Evolutionary conservation across 1,140 invertebrate genomes (phyloP), one percentile per base, ranked within the genome.

Genomic region (Agraylea sexmaculata): DNA sequence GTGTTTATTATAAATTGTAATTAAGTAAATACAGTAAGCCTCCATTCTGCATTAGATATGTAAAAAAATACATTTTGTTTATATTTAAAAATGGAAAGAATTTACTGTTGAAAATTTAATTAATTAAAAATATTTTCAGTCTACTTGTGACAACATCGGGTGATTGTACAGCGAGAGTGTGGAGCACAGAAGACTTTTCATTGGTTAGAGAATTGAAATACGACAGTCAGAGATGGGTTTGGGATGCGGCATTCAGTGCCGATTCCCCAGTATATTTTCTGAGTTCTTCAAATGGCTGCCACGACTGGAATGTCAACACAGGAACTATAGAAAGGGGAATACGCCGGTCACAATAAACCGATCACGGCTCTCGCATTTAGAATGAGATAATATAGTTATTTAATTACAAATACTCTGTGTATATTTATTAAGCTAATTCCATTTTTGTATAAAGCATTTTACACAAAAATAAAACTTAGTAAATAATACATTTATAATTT

Each of bases 181-280:
- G 91, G 90, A 77, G 78, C 54, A 87, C 83, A 7, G 82, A 88
- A 48, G 86, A 95, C 60, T 90, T 85, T 64, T 66, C 73, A 12
- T 73, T 89, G 50, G 60, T 78, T 44, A 74, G 78, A 33, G 83
- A 89, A 55, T 68, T 96, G 28, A 79, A 79, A 47, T 73, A 80
- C 42, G 80, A 83, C 28, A 77, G 76, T 19, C 87, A 92, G 61
- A 70, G 88, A 57, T 98, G 95, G 94, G 89, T 99, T 10, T 99
- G 95, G 95, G 93, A 97, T 68, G 85, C 85, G 37, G 91, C 88
- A 31, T 99, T 98, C 59, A 95, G 87, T 58, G 80, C 83, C 16
- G 93, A 99, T 67, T 94, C 90, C 1, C 31, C 80, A 93, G 54
- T 96, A 92, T 58, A 70, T 97, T 34, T 81, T 98, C 46, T 93